These are phyloP conservation scores for Nerophis ophidion DNA, from an alignment of 2,113 vertebrate species.

Conservation along the genomic window DNA sequence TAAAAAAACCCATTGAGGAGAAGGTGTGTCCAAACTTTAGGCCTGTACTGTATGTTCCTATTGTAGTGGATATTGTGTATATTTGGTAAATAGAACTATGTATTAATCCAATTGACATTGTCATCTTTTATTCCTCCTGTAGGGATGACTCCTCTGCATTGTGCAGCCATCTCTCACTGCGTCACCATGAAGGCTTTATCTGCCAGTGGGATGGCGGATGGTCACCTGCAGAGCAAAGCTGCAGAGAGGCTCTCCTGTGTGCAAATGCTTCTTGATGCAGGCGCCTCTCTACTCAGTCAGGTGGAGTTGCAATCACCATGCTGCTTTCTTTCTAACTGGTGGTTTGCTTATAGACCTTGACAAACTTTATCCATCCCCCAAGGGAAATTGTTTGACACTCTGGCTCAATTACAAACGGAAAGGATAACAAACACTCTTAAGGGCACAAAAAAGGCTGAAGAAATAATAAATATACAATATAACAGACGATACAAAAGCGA, in stretches of 20 bases:
- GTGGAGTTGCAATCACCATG: conserved; percentile 45
- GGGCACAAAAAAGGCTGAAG: too few relatives aligned
- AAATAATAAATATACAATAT: too few relatives aligned
- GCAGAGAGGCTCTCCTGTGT: conserved; percentile 74
- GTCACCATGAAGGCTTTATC: conserved; percentile 63
- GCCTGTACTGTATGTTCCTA: too few relatives aligned
- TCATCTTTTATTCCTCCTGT: not conserved
- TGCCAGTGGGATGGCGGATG: conserved; percentile 28
- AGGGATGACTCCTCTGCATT: conserved; percentile 86
- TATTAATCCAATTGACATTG: not conserved
- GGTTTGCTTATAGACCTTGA: not conserved
- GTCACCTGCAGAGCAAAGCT: conserved; percentile 48
- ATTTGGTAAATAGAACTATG: too few relatives aligned
- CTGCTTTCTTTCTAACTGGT: not conserved
- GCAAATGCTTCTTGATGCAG: conserved; percentile 70
- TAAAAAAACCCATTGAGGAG: too few relatives aligned
- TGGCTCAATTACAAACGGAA: too few relatives aligned
- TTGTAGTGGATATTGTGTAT: too few relatives aligned
- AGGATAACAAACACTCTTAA: too few relatives aligned
- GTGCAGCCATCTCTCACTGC: conserved; percentile 80
- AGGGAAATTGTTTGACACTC: too few relatives aligned
- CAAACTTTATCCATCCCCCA: too few relatives aligned
- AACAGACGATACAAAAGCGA: too few relatives aligned
- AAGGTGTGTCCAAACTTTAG: too few relatives aligned
- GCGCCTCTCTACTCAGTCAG: conserved; percentile 79